phyloP scores from a whole-genome alignment of 2,113 vertebrate species.

The Neomonachus schauinslandi region DNA sequence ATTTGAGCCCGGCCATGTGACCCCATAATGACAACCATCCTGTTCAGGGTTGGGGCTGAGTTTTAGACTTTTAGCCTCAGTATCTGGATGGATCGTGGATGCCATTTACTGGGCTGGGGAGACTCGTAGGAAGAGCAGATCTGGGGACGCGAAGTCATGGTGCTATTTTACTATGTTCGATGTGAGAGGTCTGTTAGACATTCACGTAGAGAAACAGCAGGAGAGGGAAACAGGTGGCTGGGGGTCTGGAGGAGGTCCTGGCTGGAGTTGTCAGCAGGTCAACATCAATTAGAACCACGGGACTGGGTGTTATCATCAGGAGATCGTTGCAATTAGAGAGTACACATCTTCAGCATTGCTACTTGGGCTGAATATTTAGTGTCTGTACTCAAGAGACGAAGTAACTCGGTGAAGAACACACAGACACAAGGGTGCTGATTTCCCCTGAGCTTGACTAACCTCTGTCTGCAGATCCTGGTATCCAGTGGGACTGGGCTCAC shows the following conservation, averaged over 20 bases:
- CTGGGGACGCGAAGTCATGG: background rate
- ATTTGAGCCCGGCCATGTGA: background rate
- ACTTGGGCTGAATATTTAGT: too few species aligned
- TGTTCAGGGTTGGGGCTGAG: background rate
- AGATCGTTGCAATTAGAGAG: background rate
- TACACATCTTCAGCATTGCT: rapidly evolving
- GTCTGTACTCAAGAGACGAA: background rate
- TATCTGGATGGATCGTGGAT: background rate
- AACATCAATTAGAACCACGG: rapidly evolving
- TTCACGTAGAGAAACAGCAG: background rate
- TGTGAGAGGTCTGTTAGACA: background rate
- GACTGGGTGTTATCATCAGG: background rate
- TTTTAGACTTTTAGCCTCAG: background rate
- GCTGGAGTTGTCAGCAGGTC: background rate
- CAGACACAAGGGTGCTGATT: rapidly evolving
- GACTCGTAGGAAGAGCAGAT: background rate
- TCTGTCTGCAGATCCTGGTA: background rate
- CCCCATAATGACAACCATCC: background rate
- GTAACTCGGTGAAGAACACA: background rate
- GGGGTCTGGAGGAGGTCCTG: rapidly evolving
- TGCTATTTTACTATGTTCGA: background rate
- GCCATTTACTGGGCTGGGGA: background rate
- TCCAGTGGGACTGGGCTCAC: background rate
- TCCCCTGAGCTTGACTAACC: rapidly evolving
- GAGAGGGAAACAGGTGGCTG: background rate